These are phyloP conservation scores for Trididemnum clinides DNA, from an alignment of 23 tunicate species.

Conservation along the genomic window DNA sequence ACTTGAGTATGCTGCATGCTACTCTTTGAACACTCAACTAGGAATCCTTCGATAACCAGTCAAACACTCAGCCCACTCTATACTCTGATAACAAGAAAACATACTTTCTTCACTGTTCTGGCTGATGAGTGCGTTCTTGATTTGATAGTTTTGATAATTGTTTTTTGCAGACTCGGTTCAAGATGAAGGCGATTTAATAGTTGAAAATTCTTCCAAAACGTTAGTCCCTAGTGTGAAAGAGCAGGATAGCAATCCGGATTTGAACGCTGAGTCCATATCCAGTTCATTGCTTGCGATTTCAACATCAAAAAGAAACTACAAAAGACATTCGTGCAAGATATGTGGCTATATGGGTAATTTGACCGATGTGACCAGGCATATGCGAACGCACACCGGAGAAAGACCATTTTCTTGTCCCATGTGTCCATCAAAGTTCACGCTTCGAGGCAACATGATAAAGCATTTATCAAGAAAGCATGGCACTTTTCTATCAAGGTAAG, in stretches of 20 bases:
- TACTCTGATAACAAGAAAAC: too few relatives aligned
- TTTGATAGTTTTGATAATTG: too few relatives aligned
- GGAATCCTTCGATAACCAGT: too few relatives aligned
- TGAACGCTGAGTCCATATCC: not conserved
- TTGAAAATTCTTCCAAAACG: too few relatives aligned
- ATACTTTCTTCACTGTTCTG: too few relatives aligned
- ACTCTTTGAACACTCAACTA: too few relatives aligned
- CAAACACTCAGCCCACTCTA: too few relatives aligned
- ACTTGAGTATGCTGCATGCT: too few relatives aligned
- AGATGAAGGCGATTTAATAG: too few relatives aligned
- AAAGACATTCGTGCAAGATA: conserved; percentile 6
- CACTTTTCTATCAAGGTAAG: conserved; percentile 22
- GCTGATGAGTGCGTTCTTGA: too few relatives aligned
- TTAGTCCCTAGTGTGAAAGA: not conserved
- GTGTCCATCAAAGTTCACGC: not conserved
- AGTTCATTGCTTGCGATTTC: not conserved
- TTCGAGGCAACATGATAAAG: conserved; percentile 28
- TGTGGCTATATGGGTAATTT: conserved; percentile 18
- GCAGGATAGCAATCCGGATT: not conserved
- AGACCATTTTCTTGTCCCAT: conserved; percentile 18
- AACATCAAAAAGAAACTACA: not conserved
- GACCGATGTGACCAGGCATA: conserved; percentile 26
- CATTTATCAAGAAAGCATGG: conserved; percentile 29
- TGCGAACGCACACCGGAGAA: conserved; percentile 34
- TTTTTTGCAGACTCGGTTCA: too few relatives aligned